These are phyloP conservation scores for Teleogryllus occipitalis DNA, from an alignment of 1,140 invertebrate species.

Conservation along the genomic window DNA sequence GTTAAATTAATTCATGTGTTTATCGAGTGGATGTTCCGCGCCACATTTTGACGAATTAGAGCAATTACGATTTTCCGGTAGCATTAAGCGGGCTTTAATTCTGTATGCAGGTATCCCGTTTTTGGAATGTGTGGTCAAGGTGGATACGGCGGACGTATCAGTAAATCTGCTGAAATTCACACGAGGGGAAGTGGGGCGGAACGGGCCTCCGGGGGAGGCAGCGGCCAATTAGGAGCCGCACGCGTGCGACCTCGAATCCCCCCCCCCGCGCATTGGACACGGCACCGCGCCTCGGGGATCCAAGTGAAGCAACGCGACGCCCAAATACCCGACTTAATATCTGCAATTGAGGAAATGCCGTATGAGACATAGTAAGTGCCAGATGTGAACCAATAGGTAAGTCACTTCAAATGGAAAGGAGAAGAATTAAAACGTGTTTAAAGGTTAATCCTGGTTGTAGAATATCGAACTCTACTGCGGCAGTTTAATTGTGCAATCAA, in stretches of 20 bases:
- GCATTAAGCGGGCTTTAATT: neutral
- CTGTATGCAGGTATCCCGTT: neutral
- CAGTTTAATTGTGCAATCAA: too few relatives aligned
- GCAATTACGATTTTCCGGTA: neutral
- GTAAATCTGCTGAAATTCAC: neutral
- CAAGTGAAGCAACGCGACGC: too few relatives aligned
- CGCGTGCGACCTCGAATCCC: neutral
- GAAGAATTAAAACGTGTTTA: too few relatives aligned
- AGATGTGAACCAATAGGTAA: too few relatives aligned
- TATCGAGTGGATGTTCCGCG: neutral
- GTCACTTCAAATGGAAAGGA: too few relatives aligned
- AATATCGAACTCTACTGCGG: too few relatives aligned
- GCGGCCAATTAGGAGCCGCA: neutral
- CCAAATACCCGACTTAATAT: too few relatives aligned
- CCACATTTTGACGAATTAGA: neutral
- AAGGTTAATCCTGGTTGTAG: too few relatives aligned
- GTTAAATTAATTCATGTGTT: neutral
- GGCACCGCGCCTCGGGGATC: neutral
- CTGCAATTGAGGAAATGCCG: too few relatives aligned
- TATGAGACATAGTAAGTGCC: too few relatives aligned
- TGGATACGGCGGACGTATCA: neutral
- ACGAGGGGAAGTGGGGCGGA: neutral
- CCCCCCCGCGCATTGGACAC: neutral
- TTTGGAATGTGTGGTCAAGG: neutral
- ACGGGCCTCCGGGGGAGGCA: neutral